phyloP scores from a whole-genome alignment of 2,888 invertebrate species.

The Hipparchia sbordonii region DNA sequence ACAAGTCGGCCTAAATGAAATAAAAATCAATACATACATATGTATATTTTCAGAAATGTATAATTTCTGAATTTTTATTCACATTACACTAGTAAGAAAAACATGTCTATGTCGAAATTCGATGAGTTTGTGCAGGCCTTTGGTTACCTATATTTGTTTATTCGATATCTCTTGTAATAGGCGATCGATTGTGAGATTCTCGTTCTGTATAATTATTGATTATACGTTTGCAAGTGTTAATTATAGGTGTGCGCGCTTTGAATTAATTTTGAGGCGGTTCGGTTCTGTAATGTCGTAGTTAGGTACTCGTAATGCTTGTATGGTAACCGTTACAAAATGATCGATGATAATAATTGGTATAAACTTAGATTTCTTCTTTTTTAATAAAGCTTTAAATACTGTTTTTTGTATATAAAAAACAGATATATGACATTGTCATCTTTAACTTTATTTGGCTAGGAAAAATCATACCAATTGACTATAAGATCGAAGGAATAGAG shows the following conservation, averaged over 20 bases:
- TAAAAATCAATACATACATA: no score
- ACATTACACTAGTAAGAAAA: not conserved
- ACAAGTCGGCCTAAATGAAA: no score
- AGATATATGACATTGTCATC: no score
- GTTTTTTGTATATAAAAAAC: no score
- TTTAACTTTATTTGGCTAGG: no score
- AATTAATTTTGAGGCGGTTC: conserved; percentile 58
- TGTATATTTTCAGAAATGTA: no score
- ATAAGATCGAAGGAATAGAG: no score
- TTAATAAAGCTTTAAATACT: no score
- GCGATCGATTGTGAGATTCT: conserved; percentile 60
- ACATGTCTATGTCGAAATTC: not conserved
- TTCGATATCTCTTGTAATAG: conserved; percentile 63
- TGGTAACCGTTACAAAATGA: conserved; percentile 10
- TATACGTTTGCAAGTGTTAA: conserved; percentile 70
- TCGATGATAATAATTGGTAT: conserved; percentile 13
- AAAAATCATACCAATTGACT: no score
- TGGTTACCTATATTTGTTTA: conserved; percentile 68
- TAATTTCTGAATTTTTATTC: no score
- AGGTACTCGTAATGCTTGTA: not conserved
- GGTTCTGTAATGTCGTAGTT: conserved; percentile 36
- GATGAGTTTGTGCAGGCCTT: not conserved
- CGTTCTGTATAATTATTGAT: conserved; percentile 72
- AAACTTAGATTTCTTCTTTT: not conserved
- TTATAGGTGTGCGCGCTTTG: conserved; percentile 64